Conservation (phyloP, 2,888 invertebrate genomes). For the Cactoblastis cactorum region DNA sequence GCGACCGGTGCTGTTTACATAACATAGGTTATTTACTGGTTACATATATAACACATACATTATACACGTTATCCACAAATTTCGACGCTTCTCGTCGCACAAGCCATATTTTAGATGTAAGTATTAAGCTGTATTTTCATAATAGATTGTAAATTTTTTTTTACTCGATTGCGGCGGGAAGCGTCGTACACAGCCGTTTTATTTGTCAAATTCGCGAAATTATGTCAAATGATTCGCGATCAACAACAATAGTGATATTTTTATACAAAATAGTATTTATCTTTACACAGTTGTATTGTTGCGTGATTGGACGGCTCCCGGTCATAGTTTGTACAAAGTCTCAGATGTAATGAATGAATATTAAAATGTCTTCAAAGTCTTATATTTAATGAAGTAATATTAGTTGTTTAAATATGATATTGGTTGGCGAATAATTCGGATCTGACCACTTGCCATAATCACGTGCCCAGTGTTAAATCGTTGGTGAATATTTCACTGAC, state of each 20-base stretch:
- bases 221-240: conserved; percentile 40
- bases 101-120: conserved; percentile 33
- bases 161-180: conserved; percentile 51
- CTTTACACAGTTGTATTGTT: conserved; percentile 75
- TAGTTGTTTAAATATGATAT: conserved; percentile 15
- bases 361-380: conserved; percentile 53
- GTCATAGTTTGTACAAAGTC: conserved; percentile 70
- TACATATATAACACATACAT: conserved; percentile 67
- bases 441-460: conserved; percentile 44
- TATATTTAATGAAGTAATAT: conserved; percentile 40
- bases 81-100: conserved; percentile 47
- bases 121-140: conserved; percentile 65
- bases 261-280: conserved; percentile 78
- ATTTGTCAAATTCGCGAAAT: conserved; percentile 54
- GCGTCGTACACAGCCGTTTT: conserved; percentile 54
- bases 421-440: conserved; percentile 28
- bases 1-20: conserved; percentile 77
- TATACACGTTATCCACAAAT: conserved; percentile 64
- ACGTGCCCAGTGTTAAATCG: conserved; percentile 36
- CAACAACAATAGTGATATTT: conserved; percentile 72
- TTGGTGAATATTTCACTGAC: conserved; percentile 28
- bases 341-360: conserved; percentile 49
- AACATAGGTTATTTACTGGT: conserved; percentile 77
- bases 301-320: conserved; percentile 76
- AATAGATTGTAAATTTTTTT: conserved; percentile 63